phyloP scores from a whole-genome alignment of 2,797 vertebrate species.

The Tauraco hartlaubi region DNA sequence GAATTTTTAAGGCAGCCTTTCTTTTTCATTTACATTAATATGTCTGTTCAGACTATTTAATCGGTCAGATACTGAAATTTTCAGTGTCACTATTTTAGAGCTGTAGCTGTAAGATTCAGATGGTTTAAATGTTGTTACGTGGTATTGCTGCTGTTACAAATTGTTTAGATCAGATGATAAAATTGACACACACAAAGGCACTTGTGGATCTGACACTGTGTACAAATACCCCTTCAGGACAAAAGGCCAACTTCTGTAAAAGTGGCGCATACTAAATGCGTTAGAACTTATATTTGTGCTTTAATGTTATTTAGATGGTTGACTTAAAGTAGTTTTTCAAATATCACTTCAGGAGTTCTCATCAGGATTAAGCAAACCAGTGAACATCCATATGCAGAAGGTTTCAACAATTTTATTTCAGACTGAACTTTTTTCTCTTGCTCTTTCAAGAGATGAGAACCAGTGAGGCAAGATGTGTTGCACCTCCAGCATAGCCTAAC shows the following conservation, averaged over 20 bases:
- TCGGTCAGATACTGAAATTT: background rate
- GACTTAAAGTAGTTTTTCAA: background rate
- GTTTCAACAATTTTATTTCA: background rate
- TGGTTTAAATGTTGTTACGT: background rate
- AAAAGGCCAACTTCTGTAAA: background rate
- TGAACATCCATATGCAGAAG: background rate
- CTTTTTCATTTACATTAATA: background rate
- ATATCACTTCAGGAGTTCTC: background rate
- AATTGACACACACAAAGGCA: background rate
- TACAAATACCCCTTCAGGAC: background rate
- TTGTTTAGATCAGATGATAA: background rate
- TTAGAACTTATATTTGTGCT: background rate
- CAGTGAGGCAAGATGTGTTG: background rate
- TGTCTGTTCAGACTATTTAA: background rate
- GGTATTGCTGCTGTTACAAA: background rate
- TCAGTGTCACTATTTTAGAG: background rate
- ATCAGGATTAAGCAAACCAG: background rate
- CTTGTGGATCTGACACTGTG: background rate
- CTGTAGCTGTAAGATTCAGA: background rate
- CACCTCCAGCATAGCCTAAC: accelerated
- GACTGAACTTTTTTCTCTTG: background rate
- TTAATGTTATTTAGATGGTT: background rate
- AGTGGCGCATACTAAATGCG: background rate
- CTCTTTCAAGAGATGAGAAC: background rate
- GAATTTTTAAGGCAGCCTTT: background rate